Percentiles rank a stretch among this genome's conserved stretches.
Evolutionary conservation across 2,888 invertebrate species (phyloP).

Genomic region (Litoditis marina): DNA sequence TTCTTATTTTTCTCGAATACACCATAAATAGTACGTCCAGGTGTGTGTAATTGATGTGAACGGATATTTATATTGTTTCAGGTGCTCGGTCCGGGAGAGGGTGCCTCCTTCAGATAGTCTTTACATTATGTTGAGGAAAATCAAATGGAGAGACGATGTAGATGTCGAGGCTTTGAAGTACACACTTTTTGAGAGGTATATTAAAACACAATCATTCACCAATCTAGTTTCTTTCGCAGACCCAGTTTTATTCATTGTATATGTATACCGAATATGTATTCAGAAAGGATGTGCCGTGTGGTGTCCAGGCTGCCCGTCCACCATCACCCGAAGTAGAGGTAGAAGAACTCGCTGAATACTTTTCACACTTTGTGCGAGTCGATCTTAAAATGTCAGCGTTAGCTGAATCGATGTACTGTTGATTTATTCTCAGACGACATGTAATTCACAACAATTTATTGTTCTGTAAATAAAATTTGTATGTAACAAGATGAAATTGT

Average conservation of each 20-base stretch:
- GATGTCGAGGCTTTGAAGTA: not conserved
- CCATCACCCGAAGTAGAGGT: conserved; percentile 37
- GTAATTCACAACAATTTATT: too few relatives aligned
- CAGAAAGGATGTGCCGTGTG: conserved; percentile 33
- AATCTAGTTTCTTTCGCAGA: not conserved
- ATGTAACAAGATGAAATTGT: too few relatives aligned
- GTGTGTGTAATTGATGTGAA: too few relatives aligned
- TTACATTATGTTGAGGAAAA: not conserved
- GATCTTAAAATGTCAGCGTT: conserved; percentile 49
- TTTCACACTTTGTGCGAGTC: conserved; percentile 49
- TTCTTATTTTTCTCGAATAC: too few relatives aligned
- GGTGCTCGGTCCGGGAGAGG: too few relatives aligned
- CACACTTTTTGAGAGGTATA: not conserved
- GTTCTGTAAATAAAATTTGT: too few relatives aligned
- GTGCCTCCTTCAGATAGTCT: too few relatives aligned
- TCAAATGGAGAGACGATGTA: not conserved
- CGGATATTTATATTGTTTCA: too few relatives aligned
- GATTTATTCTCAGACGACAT: too few relatives aligned
- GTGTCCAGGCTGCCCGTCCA: conserved; percentile 35
- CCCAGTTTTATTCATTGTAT: not conserved
- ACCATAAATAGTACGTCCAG: too few relatives aligned
- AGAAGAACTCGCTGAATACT: conserved; percentile 52
- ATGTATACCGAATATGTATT: not conserved
- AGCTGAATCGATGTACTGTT: conserved; percentile 53
- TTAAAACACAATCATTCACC: not conserved